Evolutionary conservation across 92 coral and sea anemone species (phyloP).

Genomic region (Diadumene lineata): DNA sequence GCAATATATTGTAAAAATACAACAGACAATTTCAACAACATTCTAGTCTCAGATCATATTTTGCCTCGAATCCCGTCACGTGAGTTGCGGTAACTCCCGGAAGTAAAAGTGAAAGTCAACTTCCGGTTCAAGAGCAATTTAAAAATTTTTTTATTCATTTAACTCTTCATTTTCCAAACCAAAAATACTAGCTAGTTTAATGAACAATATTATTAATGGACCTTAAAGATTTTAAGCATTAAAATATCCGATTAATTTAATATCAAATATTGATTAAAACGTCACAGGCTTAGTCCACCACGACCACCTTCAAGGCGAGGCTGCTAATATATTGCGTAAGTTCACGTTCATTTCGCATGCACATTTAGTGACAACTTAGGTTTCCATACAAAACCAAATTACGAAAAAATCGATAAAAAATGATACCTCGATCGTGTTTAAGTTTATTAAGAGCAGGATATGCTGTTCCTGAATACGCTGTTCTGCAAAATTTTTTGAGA

Average conservation of each 20-base stretch:
- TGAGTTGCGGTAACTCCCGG: constrained; percentile 14
- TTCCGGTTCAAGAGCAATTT: constrained; percentile 3
- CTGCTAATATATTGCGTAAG: background rate
- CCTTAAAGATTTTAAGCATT: too few species aligned
- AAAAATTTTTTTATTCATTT: background rate
- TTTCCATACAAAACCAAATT: background rate
- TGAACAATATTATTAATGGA: too few species aligned
- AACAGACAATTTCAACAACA: background rate
- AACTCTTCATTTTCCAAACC: background rate
- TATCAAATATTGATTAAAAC: too few species aligned
- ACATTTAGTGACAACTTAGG: background rate
- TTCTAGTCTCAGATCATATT: background rate
- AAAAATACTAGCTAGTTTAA: background rate
- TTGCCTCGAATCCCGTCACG: constrained; percentile 10
- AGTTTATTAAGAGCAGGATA: constrained; percentile 8
- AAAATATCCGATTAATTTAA: too few species aligned
- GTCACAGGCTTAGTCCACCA: constrained; percentile 1
- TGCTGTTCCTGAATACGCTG: constrained; percentile 6
- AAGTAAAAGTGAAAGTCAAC: background rate
- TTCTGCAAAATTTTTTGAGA: constrained; percentile 6
- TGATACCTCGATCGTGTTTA: constrained; percentile 23
- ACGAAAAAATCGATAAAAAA: background rate
- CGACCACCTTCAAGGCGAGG: constrained; percentile 1
- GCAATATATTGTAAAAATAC: background rate
- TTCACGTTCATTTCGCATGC: background rate